Evolutionary conservation across 53 echinoderm and acorn worm species (phyloP).

Genomic region (Echinometra lucunter): DNA sequence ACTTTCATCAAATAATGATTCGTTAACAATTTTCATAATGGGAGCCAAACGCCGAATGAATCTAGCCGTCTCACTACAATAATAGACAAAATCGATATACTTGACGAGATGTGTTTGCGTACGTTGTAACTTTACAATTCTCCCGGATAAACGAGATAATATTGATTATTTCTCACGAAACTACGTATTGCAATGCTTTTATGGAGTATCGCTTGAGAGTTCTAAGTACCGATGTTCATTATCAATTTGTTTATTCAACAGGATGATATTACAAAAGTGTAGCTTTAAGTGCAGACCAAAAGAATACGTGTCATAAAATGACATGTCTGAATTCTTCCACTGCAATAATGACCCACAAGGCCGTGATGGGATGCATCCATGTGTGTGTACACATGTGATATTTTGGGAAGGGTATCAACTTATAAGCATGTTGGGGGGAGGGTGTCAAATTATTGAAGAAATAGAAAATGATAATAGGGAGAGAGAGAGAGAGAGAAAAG

Average conservation of each 20-base stretch:
- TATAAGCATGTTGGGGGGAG: too few relatives aligned
- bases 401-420: too few relatives aligned
- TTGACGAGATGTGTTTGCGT: not conserved
- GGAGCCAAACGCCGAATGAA: not conserved
- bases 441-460: too few relatives aligned
- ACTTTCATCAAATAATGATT: too few relatives aligned
- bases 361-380: too few relatives aligned
- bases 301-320: not conserved
- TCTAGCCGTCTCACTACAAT: not conserved
- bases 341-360: not conserved
- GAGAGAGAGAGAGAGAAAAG: too few relatives aligned
- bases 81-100: not conserved
- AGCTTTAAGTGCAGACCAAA: not conserved
- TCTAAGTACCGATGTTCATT: not conserved
- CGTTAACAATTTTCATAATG: not conserved
- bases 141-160: not conserved
- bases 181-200: not conserved
- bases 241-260: not conserved
- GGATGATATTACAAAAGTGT: not conserved
- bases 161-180: not conserved
- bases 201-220: not conserved
- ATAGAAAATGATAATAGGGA: too few relatives aligned
- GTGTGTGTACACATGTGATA: too few relatives aligned
- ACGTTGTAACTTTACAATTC: not conserved
- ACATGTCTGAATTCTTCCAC: not conserved